Conservation (phyloP, 2,113 vertebrate species). For the Oxyura jamaicensis region DNA sequence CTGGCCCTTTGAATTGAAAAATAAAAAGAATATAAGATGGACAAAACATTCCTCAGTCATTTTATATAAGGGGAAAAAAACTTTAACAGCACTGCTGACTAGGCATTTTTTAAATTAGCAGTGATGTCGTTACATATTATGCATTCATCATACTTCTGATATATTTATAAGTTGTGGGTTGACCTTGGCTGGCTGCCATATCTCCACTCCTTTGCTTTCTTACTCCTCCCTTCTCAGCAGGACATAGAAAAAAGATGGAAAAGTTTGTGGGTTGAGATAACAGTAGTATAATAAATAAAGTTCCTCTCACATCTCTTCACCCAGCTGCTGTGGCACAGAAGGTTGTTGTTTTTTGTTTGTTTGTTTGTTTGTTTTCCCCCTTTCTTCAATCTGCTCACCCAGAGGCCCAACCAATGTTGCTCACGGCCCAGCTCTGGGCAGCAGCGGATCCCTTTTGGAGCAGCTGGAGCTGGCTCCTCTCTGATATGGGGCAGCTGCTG, state of each 20-base stretch:
- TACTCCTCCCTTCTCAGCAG: background rate
- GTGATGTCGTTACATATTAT: background rate
- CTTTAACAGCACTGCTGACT: background rate
- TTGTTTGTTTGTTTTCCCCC: too few species aligned
- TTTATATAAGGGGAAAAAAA: background rate
- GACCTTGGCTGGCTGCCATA: background rate
- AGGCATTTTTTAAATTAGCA: background rate
- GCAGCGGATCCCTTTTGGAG: background rate
- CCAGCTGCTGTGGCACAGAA: background rate
- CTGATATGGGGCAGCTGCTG: background rate
- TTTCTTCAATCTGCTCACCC: background rate
- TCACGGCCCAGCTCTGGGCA: background rate
- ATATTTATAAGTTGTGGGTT: background rate
- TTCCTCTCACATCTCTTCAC: background rate
- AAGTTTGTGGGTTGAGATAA: background rate
- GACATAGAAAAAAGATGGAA: background rate
- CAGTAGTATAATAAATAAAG: background rate
- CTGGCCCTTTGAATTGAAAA: background rate
- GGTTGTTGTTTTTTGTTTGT: too few species aligned
- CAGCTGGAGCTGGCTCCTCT: background rate
- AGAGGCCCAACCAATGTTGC: background rate
- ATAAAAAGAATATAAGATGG: background rate
- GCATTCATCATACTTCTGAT: background rate
- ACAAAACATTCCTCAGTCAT: background rate
- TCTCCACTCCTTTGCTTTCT: background rate